Base-by-base conservation (phyloP, 2,797 vertebrate genomes). In the Sebastes iracundus region DNA sequence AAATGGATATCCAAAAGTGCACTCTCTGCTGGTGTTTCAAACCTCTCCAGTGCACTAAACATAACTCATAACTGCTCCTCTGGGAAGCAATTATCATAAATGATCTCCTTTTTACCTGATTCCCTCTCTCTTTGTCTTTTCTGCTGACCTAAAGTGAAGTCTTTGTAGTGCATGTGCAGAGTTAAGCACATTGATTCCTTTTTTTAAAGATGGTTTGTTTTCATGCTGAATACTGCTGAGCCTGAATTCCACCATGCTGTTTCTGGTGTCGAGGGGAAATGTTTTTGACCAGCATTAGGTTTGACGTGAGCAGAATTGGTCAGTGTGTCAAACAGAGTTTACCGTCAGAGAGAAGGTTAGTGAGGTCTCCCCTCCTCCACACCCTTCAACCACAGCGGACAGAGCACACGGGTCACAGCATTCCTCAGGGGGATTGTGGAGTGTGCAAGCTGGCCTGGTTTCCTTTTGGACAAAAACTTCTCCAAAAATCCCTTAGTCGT, bases 381-480 rank as follows among this genome's bases (percentile, higher is more conserved):
- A 82, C 83, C 88, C 88, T 60, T 69, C 58, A 76, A 80, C 88
- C 86, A 66, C 86, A 87, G 87, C 4, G 42, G 79, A 87, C 82
- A 55, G 73, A 86, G 69, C 81, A 38, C 87, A 80, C 9, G 80
- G 81, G 83, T 88, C 86, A 79, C 56, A 53, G 87, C 85, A 76
- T 93, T 93, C 91, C 90, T 82, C 70, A 59, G 46, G 79, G 84
- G 3, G 56, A 87, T 92, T 93, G 93, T 92, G 92, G 89, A 85
- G 89, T 78, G 46, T 92, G 92, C 92, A 93, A 88, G 86, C 91
- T 93, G 88, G 93, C 86, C 60, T 85, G 73, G 69, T 94, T 94
- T 93, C 80, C 87, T 94, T 95, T 82, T 94, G 75, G 77, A 83
- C 72, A 85, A 67, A 92, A 89, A 89, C 75, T 11, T 74, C 64